Conservation (phyloP, 2,888 invertebrate genomes). For the Drosophila setosimentum region DNA sequence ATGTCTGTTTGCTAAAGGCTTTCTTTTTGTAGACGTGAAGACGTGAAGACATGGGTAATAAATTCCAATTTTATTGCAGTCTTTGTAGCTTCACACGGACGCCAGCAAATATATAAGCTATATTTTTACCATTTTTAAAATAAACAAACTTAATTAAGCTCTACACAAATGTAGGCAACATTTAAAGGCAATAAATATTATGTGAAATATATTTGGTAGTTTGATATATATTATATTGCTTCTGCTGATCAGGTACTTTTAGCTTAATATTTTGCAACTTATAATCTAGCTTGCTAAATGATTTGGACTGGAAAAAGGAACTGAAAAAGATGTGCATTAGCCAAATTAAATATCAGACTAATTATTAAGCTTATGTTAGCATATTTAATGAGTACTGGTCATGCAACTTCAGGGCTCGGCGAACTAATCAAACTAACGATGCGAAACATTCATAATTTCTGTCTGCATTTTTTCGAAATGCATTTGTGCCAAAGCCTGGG, state of each 20-base stretch:
- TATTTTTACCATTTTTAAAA: constrained; percentile 30
- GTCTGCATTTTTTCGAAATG: constrained; percentile 66
- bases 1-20: background rate
- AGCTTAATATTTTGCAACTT: constrained; percentile 1
- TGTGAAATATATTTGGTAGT: constrained; percentile 20
- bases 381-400: constrained; percentile 46
- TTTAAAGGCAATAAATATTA: constrained; percentile 34
- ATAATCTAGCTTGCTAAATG: constrained; percentile 6
- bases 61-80: background rate
- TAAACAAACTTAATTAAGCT: constrained; percentile 44
- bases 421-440: constrained; percentile 12
- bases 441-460: constrained; percentile 24
- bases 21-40: too few species aligned
- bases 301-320: background rate
- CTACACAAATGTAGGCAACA: constrained; percentile 28
- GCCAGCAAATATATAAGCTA: background rate
- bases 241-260: background rate
- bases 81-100: background rate
- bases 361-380: constrained; percentile 17
- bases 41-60: background rate
- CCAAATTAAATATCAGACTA: constrained; percentile 39
- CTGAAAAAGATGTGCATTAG: constrained; percentile 42
- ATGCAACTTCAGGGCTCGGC: constrained; percentile 59
- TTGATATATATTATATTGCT: constrained; percentile 29
- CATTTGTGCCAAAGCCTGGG: constrained; percentile 32